Evolutionary conservation across 2,797 vertebrate genomes (phyloP).

Genomic region (Cuniculus paca): DNA sequence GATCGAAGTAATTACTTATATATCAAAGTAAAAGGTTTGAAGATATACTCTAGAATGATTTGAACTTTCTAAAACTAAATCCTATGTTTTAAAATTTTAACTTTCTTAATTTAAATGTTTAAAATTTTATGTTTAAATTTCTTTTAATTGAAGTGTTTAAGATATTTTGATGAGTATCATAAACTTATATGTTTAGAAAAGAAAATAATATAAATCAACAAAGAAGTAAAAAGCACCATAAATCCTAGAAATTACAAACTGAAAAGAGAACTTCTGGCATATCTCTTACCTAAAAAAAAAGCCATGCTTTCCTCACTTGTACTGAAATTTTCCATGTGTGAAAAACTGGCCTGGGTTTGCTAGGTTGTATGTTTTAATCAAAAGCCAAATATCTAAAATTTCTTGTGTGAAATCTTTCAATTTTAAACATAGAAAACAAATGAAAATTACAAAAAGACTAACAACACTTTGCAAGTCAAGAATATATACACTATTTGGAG

Average conservation of each 20-base stretch:
- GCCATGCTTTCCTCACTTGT: neutral
- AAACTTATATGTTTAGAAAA: neutral
- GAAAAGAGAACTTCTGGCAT: neutral
- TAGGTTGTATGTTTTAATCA: neutral
- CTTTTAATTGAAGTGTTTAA: neutral
- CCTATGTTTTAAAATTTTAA: neutral
- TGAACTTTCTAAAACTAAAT: neutral
- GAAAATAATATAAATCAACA: neutral
- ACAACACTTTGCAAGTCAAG: neutral
- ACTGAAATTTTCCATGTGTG: neutral
- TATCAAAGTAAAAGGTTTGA: constrained; percentile 13
- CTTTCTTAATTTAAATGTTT: neutral
- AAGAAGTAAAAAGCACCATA: neutral
- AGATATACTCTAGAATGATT: neutral
- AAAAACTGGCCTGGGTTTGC: neutral
- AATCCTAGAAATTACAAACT: neutral
- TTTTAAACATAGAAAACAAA: constrained; percentile 24
- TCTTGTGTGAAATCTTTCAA: neutral
- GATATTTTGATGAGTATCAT: neutral
- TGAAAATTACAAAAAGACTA: constrained; percentile 1
- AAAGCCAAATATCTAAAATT: neutral
- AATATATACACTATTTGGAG: neutral
- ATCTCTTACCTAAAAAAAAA: neutral
- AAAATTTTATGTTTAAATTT: neutral
- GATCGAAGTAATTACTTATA: neutral